Evolutionary conservation across 2,113 vertebrate species (phyloP).

Genomic region (Indri indri): DNA sequence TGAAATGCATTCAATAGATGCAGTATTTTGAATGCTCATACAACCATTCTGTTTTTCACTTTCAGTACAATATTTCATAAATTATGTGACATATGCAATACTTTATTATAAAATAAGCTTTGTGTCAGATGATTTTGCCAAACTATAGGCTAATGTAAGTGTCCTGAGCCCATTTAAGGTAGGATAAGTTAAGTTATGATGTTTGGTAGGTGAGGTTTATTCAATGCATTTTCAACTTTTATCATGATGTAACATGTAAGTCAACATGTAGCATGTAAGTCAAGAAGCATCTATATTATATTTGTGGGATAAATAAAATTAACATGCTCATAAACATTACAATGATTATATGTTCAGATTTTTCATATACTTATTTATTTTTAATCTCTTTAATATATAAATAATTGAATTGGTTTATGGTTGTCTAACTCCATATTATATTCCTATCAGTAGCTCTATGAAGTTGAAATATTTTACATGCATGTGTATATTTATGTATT

Average conservation of each 20-base stretch:
- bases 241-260: too few species aligned
- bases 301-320: background rate
- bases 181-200: background rate
- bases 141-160: background rate
- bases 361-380: background rate
- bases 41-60: background rate
- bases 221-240: background rate
- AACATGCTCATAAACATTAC: background rate
- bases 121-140: background rate
- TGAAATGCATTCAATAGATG: background rate
- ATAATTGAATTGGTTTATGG: background rate
- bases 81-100: background rate
- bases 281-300: background rate
- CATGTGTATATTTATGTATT: background rate
- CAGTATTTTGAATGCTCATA: background rate
- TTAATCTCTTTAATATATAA: background rate
- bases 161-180: background rate
- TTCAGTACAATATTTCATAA: background rate
- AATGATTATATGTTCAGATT: background rate
- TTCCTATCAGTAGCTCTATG: background rate
- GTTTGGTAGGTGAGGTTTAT: background rate
- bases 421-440: background rate
- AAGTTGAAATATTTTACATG: background rate
- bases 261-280: background rate
- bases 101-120: background rate